phyloP scores from a whole-genome alignment of 2,888 invertebrate species.

The Nebria salina region DNA sequence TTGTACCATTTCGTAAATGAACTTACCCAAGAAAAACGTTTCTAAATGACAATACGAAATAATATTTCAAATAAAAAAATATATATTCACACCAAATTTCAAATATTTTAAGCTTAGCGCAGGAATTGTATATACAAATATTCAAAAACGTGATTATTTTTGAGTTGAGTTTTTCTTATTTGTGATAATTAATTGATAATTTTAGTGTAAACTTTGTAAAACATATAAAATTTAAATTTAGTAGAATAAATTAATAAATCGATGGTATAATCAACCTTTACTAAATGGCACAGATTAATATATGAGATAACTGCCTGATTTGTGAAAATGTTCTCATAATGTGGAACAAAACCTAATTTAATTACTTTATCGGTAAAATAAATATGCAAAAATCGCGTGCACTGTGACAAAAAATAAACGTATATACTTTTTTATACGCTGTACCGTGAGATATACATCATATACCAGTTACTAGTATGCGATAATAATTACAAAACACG shows the following conservation, averaged over 20 bases:
- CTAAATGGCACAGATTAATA: neutral
- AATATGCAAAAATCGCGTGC: neutral
- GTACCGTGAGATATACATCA: conserved; percentile 41
- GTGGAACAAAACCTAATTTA: neutral
- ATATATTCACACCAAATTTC: no score
- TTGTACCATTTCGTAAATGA: no score
- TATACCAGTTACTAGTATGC: conserved; percentile 30
- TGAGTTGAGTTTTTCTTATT: no score
- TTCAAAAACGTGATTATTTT: no score
- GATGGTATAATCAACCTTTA: neutral
- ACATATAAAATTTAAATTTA: no score
- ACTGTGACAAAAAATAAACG: neutral
- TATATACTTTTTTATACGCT: neutral
- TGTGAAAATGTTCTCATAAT: conserved; percentile 2
- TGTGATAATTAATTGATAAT: no score
- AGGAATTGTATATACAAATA: no score
- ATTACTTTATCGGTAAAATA: neutral
- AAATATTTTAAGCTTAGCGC: no score
- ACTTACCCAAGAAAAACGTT: neutral
- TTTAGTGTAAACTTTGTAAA: no score
- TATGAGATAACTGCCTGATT: neutral
- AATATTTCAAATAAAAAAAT: no score
- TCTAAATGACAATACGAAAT: no score
- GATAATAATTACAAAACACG: conserved; percentile 43
- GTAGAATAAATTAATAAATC: neutral